phyloP scores from a whole-genome alignment of 2,888 invertebrate species.

The Rhagophthalmus giganteus region DNA sequence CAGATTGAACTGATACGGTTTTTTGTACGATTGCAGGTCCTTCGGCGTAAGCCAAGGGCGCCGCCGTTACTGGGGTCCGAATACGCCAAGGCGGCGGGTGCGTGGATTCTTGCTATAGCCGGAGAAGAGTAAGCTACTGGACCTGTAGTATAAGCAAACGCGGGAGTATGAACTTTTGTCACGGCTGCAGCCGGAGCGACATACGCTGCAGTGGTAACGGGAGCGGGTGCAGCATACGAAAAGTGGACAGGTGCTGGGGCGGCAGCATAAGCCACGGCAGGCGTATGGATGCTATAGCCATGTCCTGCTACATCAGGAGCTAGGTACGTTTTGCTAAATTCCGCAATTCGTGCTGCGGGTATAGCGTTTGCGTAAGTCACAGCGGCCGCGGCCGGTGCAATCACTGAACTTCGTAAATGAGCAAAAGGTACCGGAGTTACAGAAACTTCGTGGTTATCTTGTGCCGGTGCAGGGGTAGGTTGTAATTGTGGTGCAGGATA shows the following conservation, averaged over 20 bases:
- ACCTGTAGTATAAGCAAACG: too few species aligned
- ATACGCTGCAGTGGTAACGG: neutral
- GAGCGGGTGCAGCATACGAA: neutral
- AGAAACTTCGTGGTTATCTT: neutral
- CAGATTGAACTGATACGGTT: neutral
- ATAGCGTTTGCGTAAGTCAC: neutral
- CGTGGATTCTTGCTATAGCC: constrained; percentile 12
- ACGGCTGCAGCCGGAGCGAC: constrained; percentile 7
- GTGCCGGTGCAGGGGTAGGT: neutral
- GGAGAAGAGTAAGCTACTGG: constrained; percentile 15
- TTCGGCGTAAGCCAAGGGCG: neutral
- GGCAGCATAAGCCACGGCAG: neutral
- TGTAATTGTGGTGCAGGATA: neutral
- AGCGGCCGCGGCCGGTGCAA: neutral
- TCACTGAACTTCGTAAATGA: neutral
- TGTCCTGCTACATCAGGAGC: neutral
- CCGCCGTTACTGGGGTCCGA: too few species aligned
- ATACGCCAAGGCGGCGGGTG: constrained; percentile 1
- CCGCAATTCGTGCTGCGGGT: neutral
- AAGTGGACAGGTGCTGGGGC: neutral
- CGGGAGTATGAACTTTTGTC: neutral
- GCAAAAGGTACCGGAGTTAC: neutral
- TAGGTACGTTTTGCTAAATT: neutral
- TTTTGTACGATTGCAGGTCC: neutral
- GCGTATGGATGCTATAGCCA: neutral